These are phyloP conservation scores for Nezara viridula DNA, from an alignment of 2,888 invertebrate genomes.

Conservation along the genomic window DNA sequence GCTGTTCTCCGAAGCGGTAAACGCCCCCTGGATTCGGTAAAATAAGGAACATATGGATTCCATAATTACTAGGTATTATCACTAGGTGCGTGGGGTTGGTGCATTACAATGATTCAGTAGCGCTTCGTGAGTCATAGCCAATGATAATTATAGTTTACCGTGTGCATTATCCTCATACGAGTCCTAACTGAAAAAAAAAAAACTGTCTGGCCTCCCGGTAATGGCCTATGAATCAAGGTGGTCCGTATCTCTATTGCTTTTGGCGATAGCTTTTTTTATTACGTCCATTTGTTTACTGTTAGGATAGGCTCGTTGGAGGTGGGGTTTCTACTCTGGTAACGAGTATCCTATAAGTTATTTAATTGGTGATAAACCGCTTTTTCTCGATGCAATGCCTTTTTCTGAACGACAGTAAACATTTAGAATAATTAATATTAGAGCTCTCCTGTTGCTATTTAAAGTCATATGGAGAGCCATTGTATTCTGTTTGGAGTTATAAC, in stretches of 20 bases:
- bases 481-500: no score
- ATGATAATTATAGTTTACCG: constrained; percentile 25
- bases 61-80: constrained; percentile 22
- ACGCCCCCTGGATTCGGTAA: background rate
- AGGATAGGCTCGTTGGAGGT: background rate
- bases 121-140: background rate
- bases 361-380: background rate
- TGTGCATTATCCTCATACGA: constrained; percentile 12
- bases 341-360: background rate
- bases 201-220: background rate
- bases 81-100: constrained; percentile 14
- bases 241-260: background rate
- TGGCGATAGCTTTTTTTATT: background rate
- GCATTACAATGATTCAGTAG: background rate
- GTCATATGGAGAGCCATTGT: no score
- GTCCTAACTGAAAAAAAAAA: background rate
- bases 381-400: background rate
- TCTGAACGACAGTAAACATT: background rate
- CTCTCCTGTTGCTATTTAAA: no score
- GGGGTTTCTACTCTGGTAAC: background rate
- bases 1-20: background rate
- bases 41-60: constrained; percentile 20
- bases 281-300: background rate
- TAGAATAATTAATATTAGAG: no score
- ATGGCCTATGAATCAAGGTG: constrained; percentile 16